Evolutionary conservation across 2,113 vertebrate species (phyloP).

Genomic region (Eulemur macaco): DNA sequence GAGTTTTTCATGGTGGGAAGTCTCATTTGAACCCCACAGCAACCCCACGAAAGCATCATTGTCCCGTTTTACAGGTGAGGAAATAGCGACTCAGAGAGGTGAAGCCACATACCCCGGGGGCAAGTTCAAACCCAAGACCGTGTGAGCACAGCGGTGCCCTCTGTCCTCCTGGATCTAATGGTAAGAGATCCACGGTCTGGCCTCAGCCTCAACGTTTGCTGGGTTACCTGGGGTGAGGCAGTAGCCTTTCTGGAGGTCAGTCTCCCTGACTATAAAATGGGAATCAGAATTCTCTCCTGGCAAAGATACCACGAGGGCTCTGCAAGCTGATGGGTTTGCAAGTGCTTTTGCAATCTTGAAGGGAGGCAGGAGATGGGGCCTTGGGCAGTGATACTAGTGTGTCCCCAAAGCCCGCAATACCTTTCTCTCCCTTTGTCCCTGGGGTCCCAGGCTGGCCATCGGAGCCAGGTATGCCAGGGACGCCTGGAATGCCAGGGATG

Average conservation of each 20-base stretch:
- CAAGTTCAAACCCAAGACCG: not conserved
- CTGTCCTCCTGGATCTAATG: not conserved
- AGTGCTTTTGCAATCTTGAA: not conserved
- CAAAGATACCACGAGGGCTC: not conserved
- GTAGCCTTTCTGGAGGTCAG: not conserved
- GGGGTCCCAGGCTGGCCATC: constrained; percentile 85
- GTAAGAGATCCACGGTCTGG: not conserved
- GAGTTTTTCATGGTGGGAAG: accelerated
- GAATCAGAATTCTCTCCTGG: not conserved
- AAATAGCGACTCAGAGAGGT: not conserved
- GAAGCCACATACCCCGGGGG: not conserved
- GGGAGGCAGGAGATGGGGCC: not conserved
- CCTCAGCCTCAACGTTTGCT: not conserved
- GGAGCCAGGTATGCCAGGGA: constrained; percentile 85
- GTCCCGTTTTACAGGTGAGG: not conserved
- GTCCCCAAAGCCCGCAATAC: constrained; percentile 74
- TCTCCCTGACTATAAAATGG: not conserved
- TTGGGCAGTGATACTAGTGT: not conserved
- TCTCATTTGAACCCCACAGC: not conserved
- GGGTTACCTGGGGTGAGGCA: not conserved
- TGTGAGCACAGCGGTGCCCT: accelerated
- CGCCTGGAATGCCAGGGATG: constrained; percentile 86
- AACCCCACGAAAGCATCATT: not conserved
- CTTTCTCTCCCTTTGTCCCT: constrained; percentile 86
- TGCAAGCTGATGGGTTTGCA: not conserved